A percentile compares a stretch with the other conserved stretches of the same genome.
phyloP scores from a whole-genome alignment of 2,888 invertebrate species.

The Cylindroiulus punctatus region DNA sequence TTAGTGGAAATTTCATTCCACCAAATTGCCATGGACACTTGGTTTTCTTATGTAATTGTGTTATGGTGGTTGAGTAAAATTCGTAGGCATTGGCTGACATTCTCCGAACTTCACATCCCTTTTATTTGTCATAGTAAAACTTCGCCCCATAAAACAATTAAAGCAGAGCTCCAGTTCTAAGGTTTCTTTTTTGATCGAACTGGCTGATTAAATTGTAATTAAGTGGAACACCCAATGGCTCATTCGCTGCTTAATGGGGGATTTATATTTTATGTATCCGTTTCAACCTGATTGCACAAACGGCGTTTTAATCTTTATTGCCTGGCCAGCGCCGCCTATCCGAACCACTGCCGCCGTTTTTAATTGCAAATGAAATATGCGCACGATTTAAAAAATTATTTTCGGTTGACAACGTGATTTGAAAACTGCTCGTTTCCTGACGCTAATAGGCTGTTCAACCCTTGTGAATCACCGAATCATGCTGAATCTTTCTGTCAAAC shows the following conservation, averaged over 20 bases:
- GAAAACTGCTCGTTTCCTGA: no score
- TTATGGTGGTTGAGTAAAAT: no score
- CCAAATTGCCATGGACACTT: no score
- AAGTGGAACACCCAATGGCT: slow-evolving; percentile 42
- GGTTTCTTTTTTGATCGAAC: slow-evolving; percentile 30
- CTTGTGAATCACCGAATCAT: no score
- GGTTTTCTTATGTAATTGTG: no score
- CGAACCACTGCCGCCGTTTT: not conserved
- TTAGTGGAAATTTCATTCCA: no score
- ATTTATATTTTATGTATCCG: slow-evolving; percentile 37
- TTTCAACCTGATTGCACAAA: slow-evolving; percentile 42
- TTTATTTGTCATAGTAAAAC: not conserved
- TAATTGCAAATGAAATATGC: not conserved
- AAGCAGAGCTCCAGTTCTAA: not conserved
- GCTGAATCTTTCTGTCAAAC: no score
- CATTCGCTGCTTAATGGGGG: slow-evolving; percentile 25
- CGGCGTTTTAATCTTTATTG: slow-evolving; percentile 35
- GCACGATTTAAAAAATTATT: not conserved
- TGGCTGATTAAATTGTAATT: slow-evolving; percentile 24
- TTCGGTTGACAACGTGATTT: not conserved
- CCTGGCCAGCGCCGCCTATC: not conserved
- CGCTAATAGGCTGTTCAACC: no score
- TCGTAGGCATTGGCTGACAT: no score
- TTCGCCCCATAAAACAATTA: slow-evolving; percentile 34
- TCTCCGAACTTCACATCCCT: not conserved